Base-by-base conservation (phyloP, 2,113 vertebrate species). In the Notarius quadriscutis region DNA sequence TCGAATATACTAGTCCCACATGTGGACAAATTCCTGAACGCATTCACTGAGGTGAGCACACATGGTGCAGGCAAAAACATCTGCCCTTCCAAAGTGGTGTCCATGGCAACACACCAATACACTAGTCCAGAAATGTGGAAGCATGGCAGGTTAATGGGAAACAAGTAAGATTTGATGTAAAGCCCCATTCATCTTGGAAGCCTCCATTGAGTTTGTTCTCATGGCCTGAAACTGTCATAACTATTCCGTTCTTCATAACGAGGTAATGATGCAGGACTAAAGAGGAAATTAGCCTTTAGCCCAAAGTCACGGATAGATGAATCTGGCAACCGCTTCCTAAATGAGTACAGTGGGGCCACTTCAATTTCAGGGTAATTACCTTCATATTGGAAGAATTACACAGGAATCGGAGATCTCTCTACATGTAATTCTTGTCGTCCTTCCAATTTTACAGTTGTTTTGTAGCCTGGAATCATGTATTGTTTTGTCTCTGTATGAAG, bases 201-300 rank as follows among this genome's bases (percentile, higher is more conserved):
- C 27, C 57, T 25, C 5, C 11, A 18, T 7, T 87, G 63, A 53
- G 7, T 71, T 27, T 62, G 10, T 60, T 65, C 7, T 50, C 34
- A 9, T 69, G 50, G 81, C 81, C 22, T 65, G 27, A 10, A 57
- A 60, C 14, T 81, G 63, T 57, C 62, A 34, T 18, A 74, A 63
- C n/a, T 53, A 2, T 63, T 83, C 69, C 17, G 4, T n/a, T 65
- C n/a, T 83, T 22, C 12, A 14, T 77, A 77, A 72, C 9, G 2
- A 78, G 15, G 67, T 82, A 74, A 82, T 75, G 79, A 83, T 83
- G 63, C 85, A 71, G 17, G 25, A 87, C 80, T 75, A 65, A 83
- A 83, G 69, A 82, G 65, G 65, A 87, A 77, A 83, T 87, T 34
- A 65, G 80, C 72, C 41, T 82, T 69, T 71, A 87, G n/a, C 3